Conservation (phyloP, 1,140 invertebrate species). For the Temnothorax nylanderi region DNA sequence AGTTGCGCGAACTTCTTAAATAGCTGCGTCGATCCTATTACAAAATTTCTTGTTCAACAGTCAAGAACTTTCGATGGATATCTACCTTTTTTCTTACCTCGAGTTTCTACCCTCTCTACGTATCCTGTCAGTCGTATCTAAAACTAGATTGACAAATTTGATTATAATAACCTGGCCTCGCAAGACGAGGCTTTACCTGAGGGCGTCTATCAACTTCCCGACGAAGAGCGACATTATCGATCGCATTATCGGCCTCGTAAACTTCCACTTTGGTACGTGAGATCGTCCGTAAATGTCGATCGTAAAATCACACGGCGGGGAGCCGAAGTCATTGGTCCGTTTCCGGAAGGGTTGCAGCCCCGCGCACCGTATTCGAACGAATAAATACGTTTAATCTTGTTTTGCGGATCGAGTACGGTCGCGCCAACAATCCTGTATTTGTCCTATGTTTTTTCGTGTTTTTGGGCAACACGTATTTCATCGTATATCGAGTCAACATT, state of each 20-base stretch:
- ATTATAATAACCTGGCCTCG: slow-evolving; percentile 63
- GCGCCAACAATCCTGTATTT: slow-evolving; percentile 18
- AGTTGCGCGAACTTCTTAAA: slow-evolving; percentile 20
- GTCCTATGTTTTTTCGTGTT: slow-evolving; percentile 20
- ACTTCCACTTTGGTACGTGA: slow-evolving; percentile 63
- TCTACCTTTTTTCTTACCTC: neutral
- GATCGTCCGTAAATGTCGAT: slow-evolving; percentile 71
- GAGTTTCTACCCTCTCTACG: slow-evolving; percentile 29
- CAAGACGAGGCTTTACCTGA: slow-evolving; percentile 16
- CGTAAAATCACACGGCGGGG: slow-evolving; percentile 67
- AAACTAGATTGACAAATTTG: slow-evolving; percentile 67
- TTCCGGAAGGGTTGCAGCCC: slow-evolving; percentile 51
- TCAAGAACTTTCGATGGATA: slow-evolving; percentile 45
- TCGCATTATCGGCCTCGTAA: slow-evolving; percentile 73
- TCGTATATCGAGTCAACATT: slow-evolving; percentile 11
- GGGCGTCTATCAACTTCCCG: slow-evolving; percentile 63
- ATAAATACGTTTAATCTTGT: slow-evolving; percentile 73
- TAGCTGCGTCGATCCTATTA: slow-evolving; percentile 19
- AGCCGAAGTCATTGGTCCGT: slow-evolving; percentile 65
- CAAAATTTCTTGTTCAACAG: slow-evolving; percentile 44
- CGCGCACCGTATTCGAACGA: slow-evolving; percentile 47
- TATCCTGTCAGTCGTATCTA: slow-evolving; percentile 54
- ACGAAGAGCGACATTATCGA: slow-evolving; percentile 72
- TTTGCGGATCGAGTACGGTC: slow-evolving; percentile 43
- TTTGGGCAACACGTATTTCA: slow-evolving; percentile 40